Evolutionary conservation across 2,888 invertebrate genomes (phyloP).

Genomic region (Spatulosminthurus flaviceps): DNA sequence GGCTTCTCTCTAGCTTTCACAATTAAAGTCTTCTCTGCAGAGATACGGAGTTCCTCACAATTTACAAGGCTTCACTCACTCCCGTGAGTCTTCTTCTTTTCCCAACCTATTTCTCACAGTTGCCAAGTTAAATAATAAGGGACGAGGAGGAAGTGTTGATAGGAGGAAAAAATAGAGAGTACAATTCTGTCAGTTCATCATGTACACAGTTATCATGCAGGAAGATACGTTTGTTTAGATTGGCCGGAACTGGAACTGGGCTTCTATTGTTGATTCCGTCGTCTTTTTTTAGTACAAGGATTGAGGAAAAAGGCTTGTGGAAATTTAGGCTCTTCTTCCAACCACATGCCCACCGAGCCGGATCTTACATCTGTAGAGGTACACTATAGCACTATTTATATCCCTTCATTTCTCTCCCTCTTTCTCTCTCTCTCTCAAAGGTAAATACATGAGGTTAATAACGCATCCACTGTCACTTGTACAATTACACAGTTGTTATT

Average conservation of each 20-base stretch:
- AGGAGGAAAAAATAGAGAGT: neutral
- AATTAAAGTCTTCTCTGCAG: no score
- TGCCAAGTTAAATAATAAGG: neutral
- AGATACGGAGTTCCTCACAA: no score
- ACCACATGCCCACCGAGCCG: constrained; percentile 11
- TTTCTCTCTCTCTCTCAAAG: no score
- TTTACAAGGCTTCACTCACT: no score
- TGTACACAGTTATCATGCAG: neutral
- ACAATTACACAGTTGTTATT: no score
- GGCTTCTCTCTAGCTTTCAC: neutral
- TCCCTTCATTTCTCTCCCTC: no score
- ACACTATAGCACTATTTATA: no score
- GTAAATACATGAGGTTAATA: constrained; percentile 5
- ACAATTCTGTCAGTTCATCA: neutral
- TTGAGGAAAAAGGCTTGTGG: neutral
- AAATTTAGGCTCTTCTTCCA: neutral
- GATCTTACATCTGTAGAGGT: constrained; percentile 10
- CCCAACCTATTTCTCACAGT: no score
- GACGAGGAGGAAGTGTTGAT: neutral
- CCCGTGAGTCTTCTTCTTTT: no score
- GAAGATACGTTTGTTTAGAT: constrained; percentile 6
- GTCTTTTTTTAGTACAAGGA: no score
- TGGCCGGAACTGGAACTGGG: neutral
- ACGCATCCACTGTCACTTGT: constrained; percentile 1
- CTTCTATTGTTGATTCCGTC: no score